A percentile compares a stretch with the other conserved stretches of the same genome.
phyloP scores from a whole-genome alignment of 2,113 vertebrate species.

The Barbus barbus region DNA sequence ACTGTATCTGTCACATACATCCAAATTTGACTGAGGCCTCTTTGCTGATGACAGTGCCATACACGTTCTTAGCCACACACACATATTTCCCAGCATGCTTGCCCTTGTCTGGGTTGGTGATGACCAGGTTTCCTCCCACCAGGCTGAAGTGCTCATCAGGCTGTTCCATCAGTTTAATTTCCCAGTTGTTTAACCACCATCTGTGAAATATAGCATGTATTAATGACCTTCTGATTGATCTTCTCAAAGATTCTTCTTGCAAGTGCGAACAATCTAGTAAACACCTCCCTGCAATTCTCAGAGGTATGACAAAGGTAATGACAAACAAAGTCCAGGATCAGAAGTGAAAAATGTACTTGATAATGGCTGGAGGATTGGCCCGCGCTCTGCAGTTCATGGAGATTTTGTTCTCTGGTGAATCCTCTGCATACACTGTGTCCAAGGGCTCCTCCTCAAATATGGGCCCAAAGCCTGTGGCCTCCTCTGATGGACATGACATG shows the following conservation, averaged over 20 bases:
- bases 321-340: neutral
- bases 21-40: conserved; percentile 92
- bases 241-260: neutral
- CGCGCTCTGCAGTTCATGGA: conserved; percentile 95
- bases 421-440: conserved; percentile 92
- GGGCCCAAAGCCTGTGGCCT: conserved; percentile 92
- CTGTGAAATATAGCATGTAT: conserved; percentile 66
- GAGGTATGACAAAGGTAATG: no score
- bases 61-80: conserved; percentile 88
- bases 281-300: neutral
- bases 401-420: conserved; percentile 90
- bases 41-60: conserved; percentile 91
- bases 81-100: conserved; percentile 89
- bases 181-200: conserved; percentile 93
- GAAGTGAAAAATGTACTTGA: conserved; percentile 78
- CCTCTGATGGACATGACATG: conserved; percentile 74
- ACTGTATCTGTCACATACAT: conserved; percentile 78
- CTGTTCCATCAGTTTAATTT: conserved; percentile 88
- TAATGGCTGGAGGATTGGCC: conserved; percentile 86
- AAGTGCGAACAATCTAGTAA: neutral
- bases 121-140: conserved; percentile 93
- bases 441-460: conserved; percentile 98
- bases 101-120: conserved; percentile 89
- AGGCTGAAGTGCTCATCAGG: conserved; percentile 89
- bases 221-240: neutral